Evolutionary conservation across 1,140 invertebrate genomes (phyloP).

Genomic region (Aphis craccivora): DNA sequence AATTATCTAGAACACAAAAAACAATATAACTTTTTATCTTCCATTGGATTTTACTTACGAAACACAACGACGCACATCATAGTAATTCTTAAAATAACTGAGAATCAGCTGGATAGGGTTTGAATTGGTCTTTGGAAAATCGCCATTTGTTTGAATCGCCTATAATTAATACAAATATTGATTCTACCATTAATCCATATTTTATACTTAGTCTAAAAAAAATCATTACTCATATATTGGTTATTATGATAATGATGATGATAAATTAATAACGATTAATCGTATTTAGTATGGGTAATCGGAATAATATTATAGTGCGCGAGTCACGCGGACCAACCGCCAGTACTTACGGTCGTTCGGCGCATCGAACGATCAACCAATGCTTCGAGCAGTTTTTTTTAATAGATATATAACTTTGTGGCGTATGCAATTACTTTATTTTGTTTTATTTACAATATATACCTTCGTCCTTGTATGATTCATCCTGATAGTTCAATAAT

Average conservation of each 20-base stretch:
- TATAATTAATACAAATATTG: conserved; percentile 45
- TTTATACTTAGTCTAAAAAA: neutral
- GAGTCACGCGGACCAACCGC: too few relatives aligned
- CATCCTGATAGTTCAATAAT: neutral
- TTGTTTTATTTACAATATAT: neutral
- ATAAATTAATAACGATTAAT: neutral
- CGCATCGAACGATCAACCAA: neutral
- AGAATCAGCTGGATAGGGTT: conserved; percentile 49
- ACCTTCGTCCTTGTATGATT: neutral
- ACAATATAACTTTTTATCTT: neutral
- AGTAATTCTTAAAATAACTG: conserved; percentile 40
- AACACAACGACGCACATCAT: conserved; percentile 1
- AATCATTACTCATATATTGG: neutral
- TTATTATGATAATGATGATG: too few relatives aligned
- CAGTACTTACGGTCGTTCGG: neutral
- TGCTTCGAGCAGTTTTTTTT: neutral
- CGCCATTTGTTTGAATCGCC: conserved; percentile 54
- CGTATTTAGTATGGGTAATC: neutral
- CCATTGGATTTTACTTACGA: conserved; percentile 7
- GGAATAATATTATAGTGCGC: neutral
- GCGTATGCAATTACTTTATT: neutral
- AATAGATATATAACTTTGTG: neutral
- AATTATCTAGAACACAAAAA: neutral
- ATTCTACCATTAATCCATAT: conserved; percentile 21
- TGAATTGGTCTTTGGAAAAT: conserved; percentile 57